phyloP scores from a whole-genome alignment of 1,140 invertebrate genomes.

The Drosophila takahashii region DNA sequence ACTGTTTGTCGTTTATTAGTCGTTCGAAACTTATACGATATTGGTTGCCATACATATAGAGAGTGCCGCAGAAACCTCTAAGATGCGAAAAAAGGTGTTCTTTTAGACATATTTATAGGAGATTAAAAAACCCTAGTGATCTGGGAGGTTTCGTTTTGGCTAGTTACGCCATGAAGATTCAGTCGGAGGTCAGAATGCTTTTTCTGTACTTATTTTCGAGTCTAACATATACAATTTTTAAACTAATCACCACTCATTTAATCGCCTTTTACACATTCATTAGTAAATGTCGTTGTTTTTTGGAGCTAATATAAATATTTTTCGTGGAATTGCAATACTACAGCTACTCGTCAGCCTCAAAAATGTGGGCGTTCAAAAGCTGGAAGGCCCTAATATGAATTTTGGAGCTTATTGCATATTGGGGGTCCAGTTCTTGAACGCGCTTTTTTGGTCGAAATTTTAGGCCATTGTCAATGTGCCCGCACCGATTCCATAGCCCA shows the following conservation, averaged over 20 bases:
- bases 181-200: conserved; percentile 21
- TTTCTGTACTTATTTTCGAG: conserved; percentile 23
- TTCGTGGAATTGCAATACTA: conserved; percentile 35
- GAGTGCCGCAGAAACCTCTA: neutral
- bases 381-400: neutral
- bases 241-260: conserved; percentile 24
- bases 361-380: conserved; percentile 26
- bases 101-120: neutral
- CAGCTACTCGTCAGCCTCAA: conserved; percentile 27
- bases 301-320: conserved; percentile 23
- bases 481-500: conserved; percentile 94
- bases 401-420: conserved; percentile 22
- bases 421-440: conserved; percentile 3
- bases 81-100: neutral
- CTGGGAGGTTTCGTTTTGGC: conserved; percentile 25
- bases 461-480: conserved; percentile 91
- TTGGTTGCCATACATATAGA: conserved; percentile 20
- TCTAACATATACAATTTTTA: conserved; percentile 1
- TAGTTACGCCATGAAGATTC: conserved; percentile 12
- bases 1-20: conserved; percentile 31
- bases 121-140: neutral
- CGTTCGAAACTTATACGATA: conserved; percentile 28
- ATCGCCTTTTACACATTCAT: conserved; percentile 2
- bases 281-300: conserved; percentile 25
- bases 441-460: conserved; percentile 33